phyloP scores from a whole-genome alignment of 1,140 invertebrate genomes.

The Lethocerus indicus region DNA sequence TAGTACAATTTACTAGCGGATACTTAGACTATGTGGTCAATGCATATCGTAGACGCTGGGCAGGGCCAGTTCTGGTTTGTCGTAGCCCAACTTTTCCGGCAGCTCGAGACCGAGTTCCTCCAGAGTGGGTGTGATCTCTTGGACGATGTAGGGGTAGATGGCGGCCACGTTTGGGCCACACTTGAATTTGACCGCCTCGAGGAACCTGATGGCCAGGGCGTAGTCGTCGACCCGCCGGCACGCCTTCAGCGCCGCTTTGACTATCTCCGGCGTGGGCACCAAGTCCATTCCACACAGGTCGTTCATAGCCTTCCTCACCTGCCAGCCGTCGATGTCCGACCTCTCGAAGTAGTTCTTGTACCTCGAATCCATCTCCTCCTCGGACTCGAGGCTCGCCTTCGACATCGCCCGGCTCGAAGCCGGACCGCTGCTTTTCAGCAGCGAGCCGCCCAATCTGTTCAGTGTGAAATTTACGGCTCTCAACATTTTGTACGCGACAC shows the following conservation, averaged over 20 bases:
- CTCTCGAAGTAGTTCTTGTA: slow-evolving; percentile 78
- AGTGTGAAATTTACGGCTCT: too few relatives aligned
- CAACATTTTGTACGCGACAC: too few relatives aligned
- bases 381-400: background rate
- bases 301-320: slow-evolving; percentile 76
- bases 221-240: slow-evolving; percentile 89
- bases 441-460: too few relatives aligned
- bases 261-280: slow-evolving; percentile 87
- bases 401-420: background rate
- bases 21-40: too few relatives aligned
- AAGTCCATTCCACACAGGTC: slow-evolving; percentile 65
- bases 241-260: slow-evolving; percentile 80
- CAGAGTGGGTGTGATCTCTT: slow-evolving; percentile 85
- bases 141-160: slow-evolving; percentile 82
- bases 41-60: slow-evolving; percentile 51
- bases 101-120: slow-evolving; percentile 86
- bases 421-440: too few relatives aligned
- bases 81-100: slow-evolving; percentile 89
- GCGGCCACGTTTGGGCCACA: slow-evolving; percentile 60
- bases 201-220: slow-evolving; percentile 75
- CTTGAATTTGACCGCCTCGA: slow-evolving; percentile 84
- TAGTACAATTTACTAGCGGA: too few relatives aligned
- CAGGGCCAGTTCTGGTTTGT: slow-evolving; percentile 87
- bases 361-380: slow-evolving; percentile 39
- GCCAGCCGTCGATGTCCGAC: slow-evolving; percentile 89